A percentile compares a stretch with the other conserved stretches of the same genome.
Conservation (phyloP, 2,888 invertebrate genomes). For the Apodemia zela region DNA sequence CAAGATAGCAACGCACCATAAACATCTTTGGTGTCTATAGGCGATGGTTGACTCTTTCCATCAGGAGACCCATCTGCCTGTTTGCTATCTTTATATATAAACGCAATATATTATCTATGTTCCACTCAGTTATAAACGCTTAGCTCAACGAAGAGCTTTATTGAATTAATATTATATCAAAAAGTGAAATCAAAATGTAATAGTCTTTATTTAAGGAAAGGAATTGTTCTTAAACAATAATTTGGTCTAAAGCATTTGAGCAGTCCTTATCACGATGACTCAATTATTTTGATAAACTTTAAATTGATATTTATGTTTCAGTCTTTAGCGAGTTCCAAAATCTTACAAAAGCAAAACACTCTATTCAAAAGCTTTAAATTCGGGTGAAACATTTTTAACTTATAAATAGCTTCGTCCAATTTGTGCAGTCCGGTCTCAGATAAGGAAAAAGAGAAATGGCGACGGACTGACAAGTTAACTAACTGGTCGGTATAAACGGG, state of each 20-base stretch:
- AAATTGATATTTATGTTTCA: slow-evolving; percentile 8
- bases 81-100: no score
- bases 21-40: no score
- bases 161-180: no score
- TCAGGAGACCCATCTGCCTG: no score
- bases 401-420: slow-evolving; percentile 19
- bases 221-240: background rate
- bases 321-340: background rate
- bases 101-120: no score
- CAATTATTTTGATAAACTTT: slow-evolving; percentile 10
- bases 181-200: background rate
- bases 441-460: slow-evolving; percentile 17
- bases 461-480: slow-evolving; percentile 30
- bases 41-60: no score
- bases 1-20: no score
- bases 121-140: no score
- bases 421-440: slow-evolving; percentile 11
- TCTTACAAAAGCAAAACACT: background rate
- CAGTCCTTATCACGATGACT: background rate
- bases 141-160: no score
- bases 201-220: background rate
- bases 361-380: background rate
- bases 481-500: slow-evolving; percentile 28
- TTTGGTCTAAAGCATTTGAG: background rate
- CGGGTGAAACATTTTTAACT: slow-evolving; percentile 7